Conservation (phyloP, 2,888 invertebrate species). For the Pseudococcus jackbeardsleyi region DNA sequence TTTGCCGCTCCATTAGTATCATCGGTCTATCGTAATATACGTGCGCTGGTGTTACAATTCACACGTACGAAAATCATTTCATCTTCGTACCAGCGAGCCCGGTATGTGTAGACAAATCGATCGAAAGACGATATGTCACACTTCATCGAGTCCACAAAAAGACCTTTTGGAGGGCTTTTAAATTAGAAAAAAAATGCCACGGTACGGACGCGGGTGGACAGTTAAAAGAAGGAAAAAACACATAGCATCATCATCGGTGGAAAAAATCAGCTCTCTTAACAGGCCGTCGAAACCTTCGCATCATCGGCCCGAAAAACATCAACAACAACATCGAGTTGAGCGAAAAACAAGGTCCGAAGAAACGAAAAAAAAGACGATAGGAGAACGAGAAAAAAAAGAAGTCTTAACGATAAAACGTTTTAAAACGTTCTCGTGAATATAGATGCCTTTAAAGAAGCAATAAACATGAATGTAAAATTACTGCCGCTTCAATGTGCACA, state of each 20-base stretch:
- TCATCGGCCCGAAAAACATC: neutral
- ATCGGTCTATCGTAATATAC: conserved; percentile 16
- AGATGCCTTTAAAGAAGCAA: conserved; percentile 60
- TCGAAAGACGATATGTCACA: conserved; percentile 26
- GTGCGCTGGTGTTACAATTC: conserved; percentile 17
- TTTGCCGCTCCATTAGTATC: conserved; percentile 32
- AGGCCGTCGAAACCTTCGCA: neutral
- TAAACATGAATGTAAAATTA: conserved; percentile 63
- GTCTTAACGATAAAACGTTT: conserved; percentile 61
- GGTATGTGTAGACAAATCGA: conserved; percentile 25
- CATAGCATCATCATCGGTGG: neutral
- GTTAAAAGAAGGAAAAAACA: neutral
- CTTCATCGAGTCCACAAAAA: conserved; percentile 3
- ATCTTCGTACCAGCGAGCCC: neutral
- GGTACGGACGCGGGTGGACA: neutral
- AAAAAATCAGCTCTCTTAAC: neutral
- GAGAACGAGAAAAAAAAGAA: neutral
- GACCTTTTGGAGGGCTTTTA: conserved; percentile 2
- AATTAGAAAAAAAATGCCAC: conserved; percentile 12
- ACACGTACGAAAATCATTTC: conserved; percentile 33
- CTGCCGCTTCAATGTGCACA: conserved; percentile 61
- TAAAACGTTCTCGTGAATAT: conserved; percentile 56
- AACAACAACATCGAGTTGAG: neutral
- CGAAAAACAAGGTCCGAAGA: conserved; percentile 17
- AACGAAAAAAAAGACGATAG: neutral